These are phyloP conservation scores for Microhierax caerulescens DNA, from an alignment of 2,797 vertebrate genomes.

Conservation along the genomic window DNA sequence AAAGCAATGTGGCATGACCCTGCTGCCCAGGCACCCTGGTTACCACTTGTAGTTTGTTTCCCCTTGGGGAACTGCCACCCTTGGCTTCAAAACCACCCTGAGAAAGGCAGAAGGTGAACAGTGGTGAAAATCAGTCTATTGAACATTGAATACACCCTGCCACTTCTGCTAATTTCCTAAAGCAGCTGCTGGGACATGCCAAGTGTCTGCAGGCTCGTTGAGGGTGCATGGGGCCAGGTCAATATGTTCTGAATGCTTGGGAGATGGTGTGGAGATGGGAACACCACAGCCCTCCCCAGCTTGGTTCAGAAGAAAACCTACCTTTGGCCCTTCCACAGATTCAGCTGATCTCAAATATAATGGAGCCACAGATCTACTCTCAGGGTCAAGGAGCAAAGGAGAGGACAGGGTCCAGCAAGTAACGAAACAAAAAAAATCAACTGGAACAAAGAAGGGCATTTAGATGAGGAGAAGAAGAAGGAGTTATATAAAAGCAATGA, in stretches of 20 bases:
- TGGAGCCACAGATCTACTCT: background rate
- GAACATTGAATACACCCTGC: background rate
- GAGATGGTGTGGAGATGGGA: background rate
- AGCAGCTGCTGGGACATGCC: background rate
- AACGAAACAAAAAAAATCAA: background rate
- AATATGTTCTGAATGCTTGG: rapidly evolving
- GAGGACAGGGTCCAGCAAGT: background rate
- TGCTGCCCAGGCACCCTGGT: rapidly evolving
- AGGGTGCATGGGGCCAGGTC: background rate
- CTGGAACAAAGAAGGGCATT: conserved; percentile 41
- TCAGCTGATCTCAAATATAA: background rate
- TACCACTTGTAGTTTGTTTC: background rate
- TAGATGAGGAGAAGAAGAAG: conserved; percentile 16
- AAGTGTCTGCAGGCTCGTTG: rapidly evolving
- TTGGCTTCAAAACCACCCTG: background rate
- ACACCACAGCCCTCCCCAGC: background rate
- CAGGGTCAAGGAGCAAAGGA: background rate
- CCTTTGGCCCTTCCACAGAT: background rate
- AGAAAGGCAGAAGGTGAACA: background rate
- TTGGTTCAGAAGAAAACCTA: background rate
- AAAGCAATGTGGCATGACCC: rapidly evolving
- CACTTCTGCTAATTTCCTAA: background rate
- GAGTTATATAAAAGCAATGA: conserved; percentile 19
- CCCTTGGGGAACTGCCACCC: background rate
- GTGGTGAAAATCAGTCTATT: background rate